Conservation (phyloP, 1,140 invertebrate genomes). For the Liolophura sinensis region DNA sequence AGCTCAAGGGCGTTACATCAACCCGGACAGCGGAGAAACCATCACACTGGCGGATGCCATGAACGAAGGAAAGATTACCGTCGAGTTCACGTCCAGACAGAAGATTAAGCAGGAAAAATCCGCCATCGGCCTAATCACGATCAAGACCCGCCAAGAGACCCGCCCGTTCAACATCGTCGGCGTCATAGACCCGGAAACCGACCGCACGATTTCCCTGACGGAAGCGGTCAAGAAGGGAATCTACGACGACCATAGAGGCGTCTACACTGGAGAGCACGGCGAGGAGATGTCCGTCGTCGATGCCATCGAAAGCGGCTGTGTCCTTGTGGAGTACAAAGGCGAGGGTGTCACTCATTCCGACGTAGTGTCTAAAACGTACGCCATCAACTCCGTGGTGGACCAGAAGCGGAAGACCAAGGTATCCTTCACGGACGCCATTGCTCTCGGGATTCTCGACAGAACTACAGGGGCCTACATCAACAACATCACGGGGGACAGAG, state of each 20-base stretch:
- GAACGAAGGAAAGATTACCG: constrained; percentile 58
- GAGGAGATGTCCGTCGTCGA: constrained; percentile 44
- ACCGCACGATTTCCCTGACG: constrained; percentile 30
- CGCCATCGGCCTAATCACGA: constrained; percentile 53
- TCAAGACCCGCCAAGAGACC: constrained; percentile 45
- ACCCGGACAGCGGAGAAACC: constrained; percentile 31
- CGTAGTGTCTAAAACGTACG: constrained; percentile 50
- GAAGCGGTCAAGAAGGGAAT: constrained; percentile 35
- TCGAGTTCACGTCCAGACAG: constrained; percentile 46
- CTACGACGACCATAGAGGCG: constrained; percentile 30
- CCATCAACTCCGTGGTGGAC: constrained; percentile 52
- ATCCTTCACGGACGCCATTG: constrained; percentile 43
- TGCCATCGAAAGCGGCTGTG: constrained; percentile 48
- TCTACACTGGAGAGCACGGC: constrained; percentile 41
- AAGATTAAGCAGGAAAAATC: constrained; percentile 46
- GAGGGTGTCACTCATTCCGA: constrained; percentile 17
- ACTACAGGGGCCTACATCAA: constrained; percentile 48
- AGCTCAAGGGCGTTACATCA: constrained; percentile 27
- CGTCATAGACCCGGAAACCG: constrained; percentile 42
- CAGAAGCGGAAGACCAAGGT: constrained; percentile 43
- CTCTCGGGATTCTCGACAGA: constrained; percentile 39
- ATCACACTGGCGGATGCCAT: constrained; percentile 63
- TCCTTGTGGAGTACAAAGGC: constrained; percentile 42
- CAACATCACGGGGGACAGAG: constrained; percentile 43
- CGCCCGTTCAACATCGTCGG: constrained; percentile 44